Conservation (phyloP, 2,797 vertebrate species). For the Eremophila alpestris region DNA sequence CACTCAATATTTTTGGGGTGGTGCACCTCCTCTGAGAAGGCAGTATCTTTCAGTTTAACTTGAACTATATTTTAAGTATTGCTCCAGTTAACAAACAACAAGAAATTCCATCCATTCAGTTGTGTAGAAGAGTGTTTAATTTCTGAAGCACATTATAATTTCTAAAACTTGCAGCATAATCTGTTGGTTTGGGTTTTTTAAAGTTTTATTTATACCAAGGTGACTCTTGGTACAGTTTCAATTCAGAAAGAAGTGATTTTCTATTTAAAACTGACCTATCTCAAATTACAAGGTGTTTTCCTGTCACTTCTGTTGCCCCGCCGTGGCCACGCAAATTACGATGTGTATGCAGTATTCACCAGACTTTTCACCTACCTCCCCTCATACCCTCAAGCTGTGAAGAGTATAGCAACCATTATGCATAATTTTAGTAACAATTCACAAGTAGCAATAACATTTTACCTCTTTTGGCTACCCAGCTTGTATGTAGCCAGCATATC, state of each 20-base stretch:
- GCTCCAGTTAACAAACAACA: constrained; percentile 62
- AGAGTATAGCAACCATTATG: neutral
- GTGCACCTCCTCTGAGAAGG: constrained; percentile 44
- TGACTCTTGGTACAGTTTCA: neutral
- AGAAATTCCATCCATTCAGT: constrained; percentile 64
- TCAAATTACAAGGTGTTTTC: neutral
- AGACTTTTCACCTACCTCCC: neutral
- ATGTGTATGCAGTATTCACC: neutral
- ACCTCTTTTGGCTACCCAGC: neutral
- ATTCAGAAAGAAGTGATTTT: neutral
- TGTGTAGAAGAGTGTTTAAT: constrained; percentile 59
- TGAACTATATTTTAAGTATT: constrained; percentile 57
- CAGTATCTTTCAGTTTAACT: constrained; percentile 45
- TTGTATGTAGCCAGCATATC: neutral
- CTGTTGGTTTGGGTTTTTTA: constrained; percentile 20
- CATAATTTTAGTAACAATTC: neutral
- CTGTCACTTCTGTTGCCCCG: neutral
- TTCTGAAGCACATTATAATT: constrained; percentile 54
- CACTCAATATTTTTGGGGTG: constrained; percentile 48
- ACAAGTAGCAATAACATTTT: neutral
- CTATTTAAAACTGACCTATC: neutral
- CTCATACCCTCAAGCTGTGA: neutral
- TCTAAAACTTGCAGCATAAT: constrained; percentile 67
- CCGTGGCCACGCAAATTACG: neutral
- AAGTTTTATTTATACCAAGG: neutral